These are phyloP conservation scores for Dolichomitus sp. DNA, from an alignment of 2,888 invertebrate species.

Conservation along the genomic window DNA sequence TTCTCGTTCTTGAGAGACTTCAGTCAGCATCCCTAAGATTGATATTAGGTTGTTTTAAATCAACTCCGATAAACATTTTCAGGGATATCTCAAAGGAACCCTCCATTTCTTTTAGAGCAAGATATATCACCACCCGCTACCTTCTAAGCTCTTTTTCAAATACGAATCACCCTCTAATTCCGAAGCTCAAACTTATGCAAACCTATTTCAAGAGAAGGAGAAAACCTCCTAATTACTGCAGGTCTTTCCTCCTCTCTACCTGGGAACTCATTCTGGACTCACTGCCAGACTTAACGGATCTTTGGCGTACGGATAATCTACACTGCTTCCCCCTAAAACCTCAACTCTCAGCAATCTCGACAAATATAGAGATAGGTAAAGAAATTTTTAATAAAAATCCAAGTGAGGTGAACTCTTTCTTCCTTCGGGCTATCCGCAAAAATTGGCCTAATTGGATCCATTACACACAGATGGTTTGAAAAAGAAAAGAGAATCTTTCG, in stretches of 20 bases:
- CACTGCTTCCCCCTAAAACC: too few species aligned
- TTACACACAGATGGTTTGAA: neutral
- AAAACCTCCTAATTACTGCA: neutral
- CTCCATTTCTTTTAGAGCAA: neutral
- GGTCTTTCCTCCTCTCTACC: neutral
- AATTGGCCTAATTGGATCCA: too few species aligned
- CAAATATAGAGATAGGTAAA: too few species aligned
- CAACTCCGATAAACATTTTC: neutral
- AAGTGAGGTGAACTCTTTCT: too few species aligned
- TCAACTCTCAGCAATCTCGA: too few species aligned
- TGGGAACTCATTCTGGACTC: neutral
- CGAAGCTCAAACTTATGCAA: slow-evolving; percentile 9
- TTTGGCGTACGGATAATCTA: too few species aligned
- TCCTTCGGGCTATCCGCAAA: too few species aligned
- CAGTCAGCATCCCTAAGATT: neutral
- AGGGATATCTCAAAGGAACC: neutral
- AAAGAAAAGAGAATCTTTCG: neutral
- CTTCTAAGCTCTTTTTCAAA: neutral
- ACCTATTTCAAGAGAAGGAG: neutral
- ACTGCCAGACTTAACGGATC: too few species aligned
- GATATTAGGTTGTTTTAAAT: neutral
- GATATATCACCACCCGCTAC: neutral
- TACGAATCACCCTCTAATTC: neutral
- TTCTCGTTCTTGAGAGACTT: neutral
- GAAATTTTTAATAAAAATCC: too few species aligned